Evolutionary conservation across 1,140 invertebrate genomes (phyloP).

Genomic region (Ips nitidus): DNA sequence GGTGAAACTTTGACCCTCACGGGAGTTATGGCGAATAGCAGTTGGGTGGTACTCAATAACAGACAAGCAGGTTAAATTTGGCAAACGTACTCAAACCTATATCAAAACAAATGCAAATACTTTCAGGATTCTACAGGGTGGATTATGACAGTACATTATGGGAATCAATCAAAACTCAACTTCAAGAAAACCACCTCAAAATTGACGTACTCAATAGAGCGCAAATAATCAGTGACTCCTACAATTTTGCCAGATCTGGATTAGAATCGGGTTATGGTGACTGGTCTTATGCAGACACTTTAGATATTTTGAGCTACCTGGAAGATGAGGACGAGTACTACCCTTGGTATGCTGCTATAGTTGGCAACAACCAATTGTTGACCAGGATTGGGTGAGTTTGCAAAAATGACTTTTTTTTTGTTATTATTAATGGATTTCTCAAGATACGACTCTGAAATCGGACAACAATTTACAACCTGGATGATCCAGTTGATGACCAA

Average conservation of each 20-base stretch:
- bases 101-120: not conserved
- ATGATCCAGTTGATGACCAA: constrained; percentile 18
- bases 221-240: constrained; percentile 77
- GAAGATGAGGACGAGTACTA: constrained; percentile 63
- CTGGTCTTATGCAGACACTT: constrained; percentile 53
- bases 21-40: constrained; percentile 44
- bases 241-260: constrained; percentile 60
- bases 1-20: constrained; percentile 24
- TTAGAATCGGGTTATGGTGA: constrained; percentile 7
- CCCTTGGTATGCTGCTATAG: constrained; percentile 65
- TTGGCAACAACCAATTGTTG: constrained; percentile 57
- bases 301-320: constrained; percentile 63
- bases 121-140: constrained; percentile 74
- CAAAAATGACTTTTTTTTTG: constrained; percentile 41
- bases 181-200: constrained; percentile 56
- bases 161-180: constrained; percentile 59
- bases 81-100: not conserved
- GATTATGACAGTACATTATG: constrained; percentile 73
- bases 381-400: constrained; percentile 31
- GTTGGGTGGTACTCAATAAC: constrained; percentile 72
- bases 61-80: constrained; percentile 60
- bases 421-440: constrained; percentile 41
- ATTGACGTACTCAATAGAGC: constrained; percentile 75
- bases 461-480: constrained; percentile 17
- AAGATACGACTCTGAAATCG: constrained; percentile 37